Conservation (phyloP, 2,113 vertebrate genomes). For the Tamias sibiricus region DNA sequence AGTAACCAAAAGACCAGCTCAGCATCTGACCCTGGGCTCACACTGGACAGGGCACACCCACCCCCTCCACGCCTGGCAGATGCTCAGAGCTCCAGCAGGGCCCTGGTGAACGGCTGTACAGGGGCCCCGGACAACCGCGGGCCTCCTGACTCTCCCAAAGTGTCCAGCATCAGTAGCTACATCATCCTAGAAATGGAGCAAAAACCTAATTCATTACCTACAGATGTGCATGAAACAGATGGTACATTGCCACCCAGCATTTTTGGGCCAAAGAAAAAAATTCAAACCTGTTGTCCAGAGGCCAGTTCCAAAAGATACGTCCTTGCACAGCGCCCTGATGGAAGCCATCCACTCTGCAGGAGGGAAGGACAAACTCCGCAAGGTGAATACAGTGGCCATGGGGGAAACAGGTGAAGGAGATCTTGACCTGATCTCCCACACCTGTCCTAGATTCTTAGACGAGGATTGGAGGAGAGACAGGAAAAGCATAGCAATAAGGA, state of each 20-base stretch:
- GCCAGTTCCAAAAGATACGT: slow-evolving; percentile 91
- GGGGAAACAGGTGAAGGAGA: accelerated
- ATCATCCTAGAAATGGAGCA: slow-evolving; percentile 63
- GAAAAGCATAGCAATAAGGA: accelerated
- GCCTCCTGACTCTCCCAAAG: neutral
- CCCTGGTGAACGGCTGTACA: slow-evolving; percentile 31
- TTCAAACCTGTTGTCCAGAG: slow-evolving; percentile 92
- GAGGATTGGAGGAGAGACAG: accelerated
- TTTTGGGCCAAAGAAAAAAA: slow-evolving; percentile 94
- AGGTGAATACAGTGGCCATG: slow-evolving; percentile 86
- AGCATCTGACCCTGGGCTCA: slow-evolving; percentile 39
- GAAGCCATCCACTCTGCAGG: slow-evolving; percentile 93
- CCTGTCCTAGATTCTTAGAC: neutral
- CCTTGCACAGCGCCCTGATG: slow-evolving; percentile 94
- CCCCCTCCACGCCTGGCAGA: slow-evolving; percentile 15
- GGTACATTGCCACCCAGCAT: slow-evolving; percentile 76
- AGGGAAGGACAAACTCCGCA: slow-evolving; percentile 92
- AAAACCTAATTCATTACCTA: neutral
- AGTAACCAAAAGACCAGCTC: slow-evolving; percentile 48
- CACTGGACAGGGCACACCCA: neutral
- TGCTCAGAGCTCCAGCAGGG: neutral
- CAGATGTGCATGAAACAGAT: slow-evolving; percentile 58
- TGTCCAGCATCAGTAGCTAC: neutral
- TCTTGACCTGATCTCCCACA: neutral
- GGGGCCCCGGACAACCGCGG: slow-evolving; percentile 18